Base-by-base conservation (phyloP, 2,888 invertebrate species). In the Neelides folsomi region DNA sequence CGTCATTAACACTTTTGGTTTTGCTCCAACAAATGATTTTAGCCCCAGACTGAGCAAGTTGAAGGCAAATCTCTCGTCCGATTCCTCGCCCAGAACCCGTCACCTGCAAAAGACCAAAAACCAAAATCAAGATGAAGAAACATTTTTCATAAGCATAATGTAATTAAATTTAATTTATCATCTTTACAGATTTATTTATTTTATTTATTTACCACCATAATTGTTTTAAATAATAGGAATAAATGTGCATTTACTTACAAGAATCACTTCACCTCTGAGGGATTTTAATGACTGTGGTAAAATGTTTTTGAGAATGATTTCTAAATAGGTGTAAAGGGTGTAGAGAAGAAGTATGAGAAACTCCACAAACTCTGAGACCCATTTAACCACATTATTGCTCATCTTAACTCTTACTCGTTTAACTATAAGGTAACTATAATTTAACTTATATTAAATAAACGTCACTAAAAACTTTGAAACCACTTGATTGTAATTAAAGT, bases 11-110 rank as follows among this genome's bases (percentile, higher is more conserved):
- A 4, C 62, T 66, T 49, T 71, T 69, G 65, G 81, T 77, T 49
- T 79, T 75, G 66, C 84, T 84, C 57, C 83, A 77, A 58, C 83
- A 79, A 1, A 83, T 75, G 1, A 82, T 76, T 46, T 69, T 73
- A 2, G 79, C 78, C 44, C 78, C 79, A 19, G 76, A 68, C 9
- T 71, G 71, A 2, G 78, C 75, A 51, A 82, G 67, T 64, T 79
- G 77, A 53, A 78, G 69, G 0, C 80, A 78, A 56, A 82, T 69
- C 66, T 80, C 78, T 52, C 76, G 73, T 1, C 82, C 82, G 6
- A 83, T 74, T 8, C 82, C 82, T 63, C 79, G 71, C 41, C 82
- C 82, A 37, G 82, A 77, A 12, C 83, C 83, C 49, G 83, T 77
- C 9, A 84, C 74, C 79, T 79, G 65, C 45, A 53, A 53, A 56